Evolutionary conservation across 2,888 invertebrate genomes (phyloP).

Genomic region (Ophion obscuratus): DNA sequence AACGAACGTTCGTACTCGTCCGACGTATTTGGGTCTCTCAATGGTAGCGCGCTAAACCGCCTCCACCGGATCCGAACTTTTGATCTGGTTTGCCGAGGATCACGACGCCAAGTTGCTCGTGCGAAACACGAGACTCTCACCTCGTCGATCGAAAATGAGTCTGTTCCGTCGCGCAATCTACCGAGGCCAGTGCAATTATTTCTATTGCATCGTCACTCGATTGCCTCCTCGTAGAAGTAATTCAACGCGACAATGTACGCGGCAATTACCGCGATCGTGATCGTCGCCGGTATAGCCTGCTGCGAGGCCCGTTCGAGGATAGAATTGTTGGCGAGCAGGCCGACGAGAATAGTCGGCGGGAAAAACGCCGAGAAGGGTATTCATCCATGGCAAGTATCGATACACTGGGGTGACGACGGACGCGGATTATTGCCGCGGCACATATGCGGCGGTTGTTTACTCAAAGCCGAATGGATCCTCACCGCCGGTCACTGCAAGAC

Average conservation of each 20-base stretch:
- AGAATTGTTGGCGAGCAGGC: conserved; percentile 73
- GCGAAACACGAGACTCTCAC: conserved; percentile 44
- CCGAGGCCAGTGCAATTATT: conserved; percentile 16
- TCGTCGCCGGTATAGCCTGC: neutral
- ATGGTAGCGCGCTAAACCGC: conserved; percentile 35
- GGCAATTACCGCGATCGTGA: conserved; percentile 18
- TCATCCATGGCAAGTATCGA: conserved; percentile 85
- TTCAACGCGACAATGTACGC: conserved; percentile 23
- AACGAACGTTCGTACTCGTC: conserved; percentile 14
- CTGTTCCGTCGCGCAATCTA: conserved; percentile 25
- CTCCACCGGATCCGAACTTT: conserved; percentile 49
- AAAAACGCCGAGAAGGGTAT: conserved; percentile 81
- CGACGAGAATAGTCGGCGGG: conserved; percentile 78
- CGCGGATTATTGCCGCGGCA: conserved; percentile 79
- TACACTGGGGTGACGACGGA: conserved; percentile 79
- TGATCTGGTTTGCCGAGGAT: conserved; percentile 53
- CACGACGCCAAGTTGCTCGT: conserved; percentile 5
- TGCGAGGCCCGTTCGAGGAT: conserved; percentile 46
- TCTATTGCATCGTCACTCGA: neutral
- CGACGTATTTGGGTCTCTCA: conserved; percentile 48
- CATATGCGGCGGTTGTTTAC: conserved; percentile 84
- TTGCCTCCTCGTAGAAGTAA: neutral
- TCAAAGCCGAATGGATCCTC: conserved; percentile 83
- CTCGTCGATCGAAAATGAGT: conserved; percentile 51
- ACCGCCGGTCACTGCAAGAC: conserved; percentile 84